Conservation (phyloP, 1,140 invertebrate genomes). For the Nylanderia fulva region DNA sequence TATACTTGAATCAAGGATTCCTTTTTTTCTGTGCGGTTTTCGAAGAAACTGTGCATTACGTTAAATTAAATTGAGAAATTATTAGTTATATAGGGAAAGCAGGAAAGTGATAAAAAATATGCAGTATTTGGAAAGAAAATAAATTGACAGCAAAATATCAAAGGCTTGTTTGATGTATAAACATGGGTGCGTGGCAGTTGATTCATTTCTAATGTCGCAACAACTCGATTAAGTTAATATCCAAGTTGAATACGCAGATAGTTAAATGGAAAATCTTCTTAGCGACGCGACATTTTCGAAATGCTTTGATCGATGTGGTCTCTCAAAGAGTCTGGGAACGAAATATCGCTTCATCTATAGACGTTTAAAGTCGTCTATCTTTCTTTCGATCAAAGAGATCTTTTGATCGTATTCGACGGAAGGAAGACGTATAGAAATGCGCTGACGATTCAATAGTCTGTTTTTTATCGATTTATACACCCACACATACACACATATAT, state of each 20-base stretch:
- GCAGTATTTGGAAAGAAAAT: background rate
- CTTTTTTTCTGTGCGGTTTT: too few relatives aligned
- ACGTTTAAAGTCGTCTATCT: background rate
- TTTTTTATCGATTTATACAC: background rate
- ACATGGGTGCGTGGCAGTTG: background rate
- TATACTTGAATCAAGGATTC: too few relatives aligned
- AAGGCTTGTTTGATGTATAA: background rate
- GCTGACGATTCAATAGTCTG: background rate
- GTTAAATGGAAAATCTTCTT: slow-evolving; percentile 25
- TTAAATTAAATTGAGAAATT: background rate
- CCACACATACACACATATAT: background rate
- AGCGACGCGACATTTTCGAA: slow-evolving; percentile 20
- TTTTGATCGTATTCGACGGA: background rate
- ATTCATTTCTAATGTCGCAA: background rate
- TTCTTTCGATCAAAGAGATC: too few relatives aligned
- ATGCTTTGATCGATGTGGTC: slow-evolving; percentile 10
- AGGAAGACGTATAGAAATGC: background rate
- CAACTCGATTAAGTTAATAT: too few relatives aligned
- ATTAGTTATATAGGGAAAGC: background rate
- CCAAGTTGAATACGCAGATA: background rate
- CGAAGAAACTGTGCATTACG: background rate
- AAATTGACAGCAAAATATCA: background rate
- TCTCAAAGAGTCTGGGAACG: background rate
- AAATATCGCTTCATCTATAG: background rate
- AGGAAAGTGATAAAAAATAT: background rate